Conservation (phyloP, 2,113 vertebrate species). For the Vidua chalybeata region DNA sequence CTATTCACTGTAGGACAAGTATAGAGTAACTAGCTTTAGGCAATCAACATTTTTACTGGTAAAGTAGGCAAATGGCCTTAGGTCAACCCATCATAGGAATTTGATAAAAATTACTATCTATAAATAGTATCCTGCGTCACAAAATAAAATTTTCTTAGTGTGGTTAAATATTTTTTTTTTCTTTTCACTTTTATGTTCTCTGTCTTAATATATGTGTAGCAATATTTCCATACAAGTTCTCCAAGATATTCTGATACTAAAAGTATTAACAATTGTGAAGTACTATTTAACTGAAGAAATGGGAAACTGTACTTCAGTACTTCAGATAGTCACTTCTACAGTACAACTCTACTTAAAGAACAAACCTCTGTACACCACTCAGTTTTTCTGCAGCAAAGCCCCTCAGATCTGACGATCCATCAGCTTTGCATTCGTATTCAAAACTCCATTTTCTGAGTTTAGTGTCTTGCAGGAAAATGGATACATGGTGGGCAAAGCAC, state of each 20-base stretch:
- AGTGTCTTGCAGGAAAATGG: constrained; percentile 21
- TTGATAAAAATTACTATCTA: background rate
- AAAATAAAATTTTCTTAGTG: background rate
- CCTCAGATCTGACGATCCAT: background rate
- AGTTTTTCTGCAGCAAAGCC: background rate
- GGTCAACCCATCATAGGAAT: background rate
- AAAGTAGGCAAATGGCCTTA: background rate
- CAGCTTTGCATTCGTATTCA: background rate
- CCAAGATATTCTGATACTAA: background rate
- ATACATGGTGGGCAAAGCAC: constrained; percentile 2
- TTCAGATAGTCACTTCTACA: background rate
- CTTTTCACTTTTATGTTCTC: background rate
- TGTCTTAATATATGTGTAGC: background rate
- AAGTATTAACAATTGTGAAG: background rate
- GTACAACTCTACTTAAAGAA: background rate
- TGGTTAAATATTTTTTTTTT: background rate
- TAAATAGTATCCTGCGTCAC: background rate
- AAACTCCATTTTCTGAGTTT: background rate
- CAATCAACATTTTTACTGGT: background rate
- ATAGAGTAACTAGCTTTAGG: background rate
- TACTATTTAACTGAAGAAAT: background rate
- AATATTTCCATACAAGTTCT: background rate
- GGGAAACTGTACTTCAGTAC: background rate
- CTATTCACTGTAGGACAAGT: background rate
- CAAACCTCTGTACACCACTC: background rate